These are phyloP conservation scores for Uloborus plumipes DNA, from an alignment of 2,888 invertebrate species.

Conservation along the genomic window DNA sequence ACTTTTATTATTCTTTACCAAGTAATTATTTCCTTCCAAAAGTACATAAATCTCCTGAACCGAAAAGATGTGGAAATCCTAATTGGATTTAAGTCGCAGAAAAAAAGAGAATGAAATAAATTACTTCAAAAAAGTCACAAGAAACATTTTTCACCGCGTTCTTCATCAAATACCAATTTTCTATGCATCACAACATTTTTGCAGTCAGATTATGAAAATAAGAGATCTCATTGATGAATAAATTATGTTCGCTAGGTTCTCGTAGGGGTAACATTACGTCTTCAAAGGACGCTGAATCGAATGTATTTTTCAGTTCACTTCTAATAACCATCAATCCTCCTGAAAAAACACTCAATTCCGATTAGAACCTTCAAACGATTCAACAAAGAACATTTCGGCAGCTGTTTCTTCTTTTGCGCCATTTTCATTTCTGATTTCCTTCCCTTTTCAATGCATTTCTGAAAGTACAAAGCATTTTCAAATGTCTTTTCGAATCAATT, in stretches of 20 bases:
- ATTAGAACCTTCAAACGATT: constrained; percentile 45
- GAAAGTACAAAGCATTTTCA: constrained; percentile 40
- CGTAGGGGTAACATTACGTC: too few species aligned
- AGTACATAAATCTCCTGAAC: too few species aligned
- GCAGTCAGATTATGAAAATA: constrained; percentile 29
- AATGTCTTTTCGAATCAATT: constrained; percentile 61
- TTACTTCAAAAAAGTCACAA: not conserved
- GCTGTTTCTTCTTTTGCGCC: constrained; percentile 43
- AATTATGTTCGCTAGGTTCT: constrained; percentile 6
- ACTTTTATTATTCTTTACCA: too few species aligned
- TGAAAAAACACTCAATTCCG: constrained; percentile 35
- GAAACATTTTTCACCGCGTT: constrained; percentile 6
- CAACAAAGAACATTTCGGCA: constrained; percentile 48
- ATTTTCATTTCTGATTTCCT: constrained; percentile 4
- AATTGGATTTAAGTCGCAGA: too few species aligned
- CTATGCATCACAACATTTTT: constrained; percentile 9
- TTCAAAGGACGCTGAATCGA: not conserved
- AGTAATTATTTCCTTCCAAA: too few species aligned
- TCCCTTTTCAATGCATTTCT: constrained; percentile 2
- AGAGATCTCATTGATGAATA: constrained; percentile 36
- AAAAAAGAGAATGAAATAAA: not conserved
- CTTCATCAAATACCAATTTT: constrained; percentile 40
- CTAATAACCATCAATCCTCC: constrained; percentile 42
- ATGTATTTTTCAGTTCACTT: constrained; percentile 39
- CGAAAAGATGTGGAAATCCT: too few species aligned